Evolutionary conservation across 2,797 vertebrate genomes (phyloP).

Genomic region (Tiaroga cobitis): DNA sequence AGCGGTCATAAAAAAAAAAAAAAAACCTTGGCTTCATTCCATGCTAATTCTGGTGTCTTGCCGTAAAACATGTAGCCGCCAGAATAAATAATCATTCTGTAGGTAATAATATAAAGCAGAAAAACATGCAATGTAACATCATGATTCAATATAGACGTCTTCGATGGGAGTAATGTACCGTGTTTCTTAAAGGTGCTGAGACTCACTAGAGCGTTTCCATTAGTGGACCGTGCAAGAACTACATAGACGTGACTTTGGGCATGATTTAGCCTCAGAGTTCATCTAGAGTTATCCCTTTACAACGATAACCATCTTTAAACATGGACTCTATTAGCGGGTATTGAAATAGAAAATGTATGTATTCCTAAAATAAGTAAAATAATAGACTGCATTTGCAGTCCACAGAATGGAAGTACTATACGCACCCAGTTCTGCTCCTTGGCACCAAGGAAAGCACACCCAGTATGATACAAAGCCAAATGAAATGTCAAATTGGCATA

Average conservation of each 20-base stretch:
- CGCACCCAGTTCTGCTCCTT: not conserved
- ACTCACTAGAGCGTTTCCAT: not conserved
- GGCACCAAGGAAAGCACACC: not conserved
- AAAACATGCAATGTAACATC: slow-evolving; percentile 21
- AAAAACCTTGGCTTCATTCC: slow-evolving; percentile 1
- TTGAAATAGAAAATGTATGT: not conserved
- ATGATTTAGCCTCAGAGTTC: not conserved
- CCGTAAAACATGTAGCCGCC: slow-evolving; percentile 10
- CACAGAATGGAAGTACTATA: slow-evolving; percentile 4
- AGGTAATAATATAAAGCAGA: slow-evolving; percentile 43
- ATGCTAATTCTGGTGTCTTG: not conserved
- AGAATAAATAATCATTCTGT: slow-evolving; percentile 5
- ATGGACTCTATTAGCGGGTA: not conserved
- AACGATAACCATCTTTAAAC: slow-evolving; percentile 22
- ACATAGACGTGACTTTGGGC: not conserved
- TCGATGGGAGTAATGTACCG: not conserved
- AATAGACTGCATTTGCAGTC: not conserved
- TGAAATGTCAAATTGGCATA: not conserved
- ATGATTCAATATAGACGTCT: slow-evolving; percentile 13
- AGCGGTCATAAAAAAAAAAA: slow-evolving; percentile 14
- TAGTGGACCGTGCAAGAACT: not conserved
- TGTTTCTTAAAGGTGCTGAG: not conserved
- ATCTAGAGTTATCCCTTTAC: not conserved
- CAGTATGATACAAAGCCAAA: not conserved
- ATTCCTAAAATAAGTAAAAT: not conserved